phyloP scores from a whole-genome alignment of 2,797 vertebrate species.

The Arrhamphus sclerolepis region DNA sequence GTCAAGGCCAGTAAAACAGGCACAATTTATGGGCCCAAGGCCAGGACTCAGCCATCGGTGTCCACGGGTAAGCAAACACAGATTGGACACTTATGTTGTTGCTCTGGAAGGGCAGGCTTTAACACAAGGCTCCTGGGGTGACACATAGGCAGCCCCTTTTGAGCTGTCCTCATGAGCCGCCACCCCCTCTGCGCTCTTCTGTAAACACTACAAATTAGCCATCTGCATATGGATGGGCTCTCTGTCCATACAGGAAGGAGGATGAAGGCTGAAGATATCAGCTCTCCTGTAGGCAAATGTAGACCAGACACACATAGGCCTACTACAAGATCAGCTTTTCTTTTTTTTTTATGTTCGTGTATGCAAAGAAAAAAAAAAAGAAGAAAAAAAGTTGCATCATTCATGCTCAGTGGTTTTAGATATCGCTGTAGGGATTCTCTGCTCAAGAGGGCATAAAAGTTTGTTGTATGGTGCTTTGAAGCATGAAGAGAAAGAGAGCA shows the following conservation, averaged over 20 bases:
- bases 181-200: conserved; percentile 65
- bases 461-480: conserved; percentile 41
- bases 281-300: conserved; percentile 23
- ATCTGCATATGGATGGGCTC: conserved; percentile 80
- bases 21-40: conserved; percentile 80
- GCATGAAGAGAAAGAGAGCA: conserved; percentile 55
- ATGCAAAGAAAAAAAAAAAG: conserved; percentile 38
- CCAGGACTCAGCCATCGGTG: conserved; percentile 69
- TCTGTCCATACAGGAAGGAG: conserved; percentile 74
- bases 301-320: conserved; percentile 47
- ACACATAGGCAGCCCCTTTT: conserved; percentile 71
- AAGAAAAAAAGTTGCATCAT: conserved; percentile 9
- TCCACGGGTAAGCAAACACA: conserved; percentile 84
- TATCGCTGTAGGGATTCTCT: conserved; percentile 22
- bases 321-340: conserved; percentile 44
- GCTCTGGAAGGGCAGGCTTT: conserved; percentile 67
- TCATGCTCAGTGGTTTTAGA: conserved; percentile 22
- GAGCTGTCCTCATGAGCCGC: conserved; percentile 68
- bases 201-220: conserved; percentile 78
- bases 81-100: conserved; percentile 77
- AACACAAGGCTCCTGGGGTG: conserved; percentile 70
- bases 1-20: conserved; percentile 77
- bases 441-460: conserved; percentile 40
- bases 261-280: conserved; percentile 45
- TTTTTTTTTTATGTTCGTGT: conserved; percentile 56